Evolutionary conservation across 2,797 vertebrate genomes (phyloP), one percentile per base, ranked within the genome.

Genomic region (Argentina silus): DNA sequence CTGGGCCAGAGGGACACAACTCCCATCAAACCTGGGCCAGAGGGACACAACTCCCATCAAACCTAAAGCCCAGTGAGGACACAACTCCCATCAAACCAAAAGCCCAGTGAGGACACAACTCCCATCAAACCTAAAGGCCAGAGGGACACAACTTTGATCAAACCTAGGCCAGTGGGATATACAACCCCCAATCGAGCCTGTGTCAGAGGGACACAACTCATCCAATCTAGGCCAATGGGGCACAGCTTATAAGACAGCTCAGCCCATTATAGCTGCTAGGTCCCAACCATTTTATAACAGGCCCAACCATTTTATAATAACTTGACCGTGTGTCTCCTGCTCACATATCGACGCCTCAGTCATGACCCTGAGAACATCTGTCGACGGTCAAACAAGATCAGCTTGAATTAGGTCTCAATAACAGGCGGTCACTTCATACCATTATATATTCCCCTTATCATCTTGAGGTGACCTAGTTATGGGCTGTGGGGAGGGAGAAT

Each of bases 121-220:
- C 27, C 27, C 27, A 36, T 36, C 27, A 2, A 36, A 36, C 27
- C 27, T 36, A 36, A 4, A 36, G 27, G 4, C 27, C 27, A 36
- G 27, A 36, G 27, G 27, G 27, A 36, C 27, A 36, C 27, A 36
- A 36, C 27, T 36, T 36, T 36, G 27, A 36, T 36, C 27, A 36
- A 36, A 36, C 27, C 27, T 36, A 36, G 27, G 27, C 27, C 27
- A 36, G 27, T 1, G 27, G 27, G 27, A 36, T 2, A 36, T 1
- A 36, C 27, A 36, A 36, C 27, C 27, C 27, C 27, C 27, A 36
- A 36, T n/a, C n/a, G n/a, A n/a, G n/a, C n/a, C n/a, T 15, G 17
- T 74, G 53, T 74, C 71, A 81, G 67, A 76, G 48, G 59, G 59
- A 73, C 50, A 68, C 67, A 56, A 48, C 75, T 56, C 67, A n/a